These are phyloP conservation scores for Prionace glauca DNA, from an alignment of 2,797 vertebrate species.

Conservation along the genomic window DNA sequence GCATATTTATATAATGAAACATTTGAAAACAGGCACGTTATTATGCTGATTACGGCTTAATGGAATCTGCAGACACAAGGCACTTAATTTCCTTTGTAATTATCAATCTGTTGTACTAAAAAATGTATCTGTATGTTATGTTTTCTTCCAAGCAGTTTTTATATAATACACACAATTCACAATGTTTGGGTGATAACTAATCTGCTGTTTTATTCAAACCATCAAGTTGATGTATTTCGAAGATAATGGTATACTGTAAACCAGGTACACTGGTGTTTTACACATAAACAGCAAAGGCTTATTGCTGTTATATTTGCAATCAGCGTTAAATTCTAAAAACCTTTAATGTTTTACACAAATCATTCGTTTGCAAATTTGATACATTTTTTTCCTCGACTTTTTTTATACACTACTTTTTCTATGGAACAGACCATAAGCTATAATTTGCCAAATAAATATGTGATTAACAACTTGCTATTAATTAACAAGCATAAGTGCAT, in stretches of 20 bases:
- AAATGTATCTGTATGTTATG: slow-evolving; percentile 28
- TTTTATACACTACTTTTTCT: background rate
- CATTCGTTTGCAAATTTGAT: background rate
- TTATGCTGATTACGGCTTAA: slow-evolving; percentile 65
- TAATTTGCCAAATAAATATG: background rate
- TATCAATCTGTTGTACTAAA: slow-evolving; percentile 37
- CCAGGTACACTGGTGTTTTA: background rate
- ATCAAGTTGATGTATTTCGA: background rate
- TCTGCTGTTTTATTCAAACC: slow-evolving; percentile 12
- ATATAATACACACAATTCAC: slow-evolving; percentile 17
- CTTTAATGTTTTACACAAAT: background rate
- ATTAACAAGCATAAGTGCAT: background rate
- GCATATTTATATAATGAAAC: slow-evolving; percentile 64
- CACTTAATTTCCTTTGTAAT: slow-evolving; percentile 70
- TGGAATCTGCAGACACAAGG: slow-evolving; percentile 62
- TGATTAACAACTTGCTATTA: slow-evolving; percentile 17
- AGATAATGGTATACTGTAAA: background rate
- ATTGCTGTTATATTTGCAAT: background rate
- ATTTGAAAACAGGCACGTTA: slow-evolving; percentile 77
- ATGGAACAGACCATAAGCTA: background rate
- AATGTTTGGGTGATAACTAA: slow-evolving; percentile 6
- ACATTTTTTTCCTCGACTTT: background rate
- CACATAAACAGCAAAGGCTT: background rate
- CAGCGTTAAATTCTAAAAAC: background rate
- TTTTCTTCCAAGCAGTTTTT: slow-evolving; percentile 22